These are phyloP conservation scores for Phalacrocorax carbo DNA, from an alignment of 2,113 vertebrate species.

Conservation along the genomic window DNA sequence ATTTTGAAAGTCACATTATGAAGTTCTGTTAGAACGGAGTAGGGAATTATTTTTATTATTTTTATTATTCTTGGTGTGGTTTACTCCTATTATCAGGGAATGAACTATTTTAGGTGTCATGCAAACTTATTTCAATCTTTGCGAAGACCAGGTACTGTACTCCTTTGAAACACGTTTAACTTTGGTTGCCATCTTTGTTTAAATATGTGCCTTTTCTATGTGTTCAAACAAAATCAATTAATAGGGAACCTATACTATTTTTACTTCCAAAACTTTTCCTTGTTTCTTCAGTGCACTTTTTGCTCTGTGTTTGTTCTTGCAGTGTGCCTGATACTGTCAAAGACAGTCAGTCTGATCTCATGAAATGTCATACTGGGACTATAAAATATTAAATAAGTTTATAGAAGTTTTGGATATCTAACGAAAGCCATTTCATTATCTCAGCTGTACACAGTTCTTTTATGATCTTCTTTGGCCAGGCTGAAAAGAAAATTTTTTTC, in stretches of 20 bases:
- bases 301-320: background rate
- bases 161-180: background rate
- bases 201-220: background rate
- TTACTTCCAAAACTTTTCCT: background rate
- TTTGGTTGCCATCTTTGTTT: background rate
- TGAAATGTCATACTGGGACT: background rate
- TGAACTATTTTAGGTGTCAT: background rate
- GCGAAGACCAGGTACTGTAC: background rate
- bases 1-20: background rate
- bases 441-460: background rate
- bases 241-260: background rate
- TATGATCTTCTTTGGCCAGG: background rate
- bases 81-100: background rate
- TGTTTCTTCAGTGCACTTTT: background rate
- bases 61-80: background rate
- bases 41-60: background rate
- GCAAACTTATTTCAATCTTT: background rate
- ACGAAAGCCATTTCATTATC: background rate
- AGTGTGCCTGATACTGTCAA: background rate
- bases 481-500: background rate
- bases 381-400: slow-evolving; percentile 52
- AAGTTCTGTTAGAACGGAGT: background rate
- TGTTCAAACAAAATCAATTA: background rate
- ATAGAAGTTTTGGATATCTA: slow-evolving; percentile 11
- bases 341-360: background rate